phyloP scores from a whole-genome alignment of 2,113 vertebrate genomes.

The Sterrhoptilus dennistouni region DNA sequence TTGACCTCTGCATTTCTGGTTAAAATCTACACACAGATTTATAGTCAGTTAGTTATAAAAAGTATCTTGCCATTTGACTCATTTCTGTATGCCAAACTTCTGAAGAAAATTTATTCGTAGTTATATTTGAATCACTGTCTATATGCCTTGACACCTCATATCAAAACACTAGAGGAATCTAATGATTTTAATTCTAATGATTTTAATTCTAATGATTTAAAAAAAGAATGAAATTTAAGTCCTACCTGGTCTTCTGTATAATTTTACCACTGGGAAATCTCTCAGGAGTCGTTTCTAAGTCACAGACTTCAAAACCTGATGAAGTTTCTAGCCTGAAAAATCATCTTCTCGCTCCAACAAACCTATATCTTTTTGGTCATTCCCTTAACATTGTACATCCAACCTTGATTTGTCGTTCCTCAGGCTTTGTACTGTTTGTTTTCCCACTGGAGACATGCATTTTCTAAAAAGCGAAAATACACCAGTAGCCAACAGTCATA shows the following conservation, averaged over 20 bases:
- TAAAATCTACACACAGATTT: neutral
- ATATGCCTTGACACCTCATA: conserved; percentile 10
- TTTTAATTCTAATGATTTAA: neutral
- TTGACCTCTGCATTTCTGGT: neutral
- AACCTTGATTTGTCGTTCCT: neutral
- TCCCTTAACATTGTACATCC: neutral
- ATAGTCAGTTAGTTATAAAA: conserved; percentile 28
- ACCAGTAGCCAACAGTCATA: neutral
- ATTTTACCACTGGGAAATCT: neutral
- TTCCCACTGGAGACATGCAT: neutral
- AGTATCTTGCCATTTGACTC: conserved; percentile 39
- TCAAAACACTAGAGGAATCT: conserved; percentile 22
- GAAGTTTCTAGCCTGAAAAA: neutral
- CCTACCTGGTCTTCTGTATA: neutral
- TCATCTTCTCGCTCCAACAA: neutral
- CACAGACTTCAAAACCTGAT: neutral
- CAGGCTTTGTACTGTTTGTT: neutral
- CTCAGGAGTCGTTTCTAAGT: neutral
- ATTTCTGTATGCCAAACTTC: conserved; percentile 1
- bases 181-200: conserved; percentile 15
- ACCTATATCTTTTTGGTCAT: neutral
- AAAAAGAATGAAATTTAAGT: neutral
- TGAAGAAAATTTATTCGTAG: conserved; percentile 7
- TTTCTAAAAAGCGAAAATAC: neutral
- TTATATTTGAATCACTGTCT: conserved; percentile 20